A percentile compares a stretch with the other conserved stretches of the same genome.
Evolutionary conservation across 1,140 invertebrate species (phyloP).

Genomic region (Lucilia cuprina): DNA sequence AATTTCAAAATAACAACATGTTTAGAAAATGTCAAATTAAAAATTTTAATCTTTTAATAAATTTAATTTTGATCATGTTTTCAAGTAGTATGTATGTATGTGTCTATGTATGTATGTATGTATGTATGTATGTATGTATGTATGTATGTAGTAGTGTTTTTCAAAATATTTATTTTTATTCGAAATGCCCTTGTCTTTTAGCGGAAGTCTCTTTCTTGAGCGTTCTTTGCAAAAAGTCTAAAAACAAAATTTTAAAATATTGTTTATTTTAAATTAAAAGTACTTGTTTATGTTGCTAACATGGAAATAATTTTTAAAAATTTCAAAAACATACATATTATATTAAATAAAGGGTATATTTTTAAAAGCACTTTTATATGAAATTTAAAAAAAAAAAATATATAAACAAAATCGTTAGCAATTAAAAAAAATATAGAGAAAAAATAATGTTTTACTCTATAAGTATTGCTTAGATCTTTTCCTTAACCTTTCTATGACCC

Average conservation of each 20-base stretch:
- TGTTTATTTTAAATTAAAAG: background rate
- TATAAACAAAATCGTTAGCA: too few species aligned
- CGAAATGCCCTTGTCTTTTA: conserved; percentile 7
- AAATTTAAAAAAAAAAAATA: too few species aligned
- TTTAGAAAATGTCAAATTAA: conserved; percentile 30
- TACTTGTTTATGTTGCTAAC: background rate
- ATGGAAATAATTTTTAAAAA: background rate
- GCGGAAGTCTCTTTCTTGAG: background rate
- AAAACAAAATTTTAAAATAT: background rate
- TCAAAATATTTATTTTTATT: background rate
- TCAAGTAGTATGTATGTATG: background rate
- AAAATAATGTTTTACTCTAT: too few species aligned
- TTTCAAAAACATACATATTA: background rate
- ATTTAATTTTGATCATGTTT: background rate
- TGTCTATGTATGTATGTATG: background rate
- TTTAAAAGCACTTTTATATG: too few species aligned
- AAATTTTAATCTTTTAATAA: conserved; percentile 25
- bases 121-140: background rate
- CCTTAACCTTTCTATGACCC: background rate
- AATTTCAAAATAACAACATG: conserved; percentile 26
- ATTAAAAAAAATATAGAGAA: too few species aligned
- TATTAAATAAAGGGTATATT: background rate
- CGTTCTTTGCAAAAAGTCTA: background rate
- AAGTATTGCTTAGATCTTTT: too few species aligned
- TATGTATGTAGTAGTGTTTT: background rate